phyloP scores from a whole-genome alignment of 2,797 vertebrate genomes.

The Heliangelus exortis region DNA sequence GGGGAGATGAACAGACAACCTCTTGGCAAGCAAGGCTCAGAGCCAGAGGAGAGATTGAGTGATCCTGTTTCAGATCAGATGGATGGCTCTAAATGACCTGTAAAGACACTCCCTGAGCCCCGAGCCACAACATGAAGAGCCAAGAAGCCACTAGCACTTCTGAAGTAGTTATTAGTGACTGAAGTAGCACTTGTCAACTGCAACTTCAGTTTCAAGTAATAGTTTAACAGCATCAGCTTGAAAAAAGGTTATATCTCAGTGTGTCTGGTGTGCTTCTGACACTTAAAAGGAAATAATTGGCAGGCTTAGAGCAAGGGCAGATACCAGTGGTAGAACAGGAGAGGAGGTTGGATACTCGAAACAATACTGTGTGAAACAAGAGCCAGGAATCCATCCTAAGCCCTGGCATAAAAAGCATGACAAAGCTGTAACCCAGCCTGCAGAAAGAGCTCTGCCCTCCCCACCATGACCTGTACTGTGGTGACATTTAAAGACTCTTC shows the following conservation, averaged over 20 bases:
- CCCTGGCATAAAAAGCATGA: neutral
- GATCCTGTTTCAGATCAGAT: constrained; percentile 76
- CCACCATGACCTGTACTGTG: neutral
- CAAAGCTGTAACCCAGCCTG: neutral
- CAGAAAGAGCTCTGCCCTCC: neutral
- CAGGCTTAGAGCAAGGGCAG: constrained; percentile 67
- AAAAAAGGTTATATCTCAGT: constrained; percentile 76
- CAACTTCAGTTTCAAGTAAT: constrained; percentile 78
- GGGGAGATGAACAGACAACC: constrained; percentile 28
- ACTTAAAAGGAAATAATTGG: constrained; percentile 81
- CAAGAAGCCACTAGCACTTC: constrained; percentile 69
- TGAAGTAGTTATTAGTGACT: constrained; percentile 81
- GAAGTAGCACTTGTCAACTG: constrained; percentile 76
- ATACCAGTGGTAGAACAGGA: constrained; percentile 38
- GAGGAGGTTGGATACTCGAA: neutral
- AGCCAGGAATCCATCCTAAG: neutral
- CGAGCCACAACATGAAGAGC: constrained; percentile 73
- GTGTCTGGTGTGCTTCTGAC: constrained; percentile 71
- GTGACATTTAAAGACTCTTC: neutral
- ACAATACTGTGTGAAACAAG: neutral
- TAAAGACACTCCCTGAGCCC: constrained; percentile 75
- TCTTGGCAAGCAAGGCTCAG: neutral
- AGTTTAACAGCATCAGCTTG: constrained; percentile 76
- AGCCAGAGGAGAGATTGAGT: constrained; percentile 70
- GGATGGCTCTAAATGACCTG: constrained; percentile 81